Conservation (phyloP, 2,113 vertebrate genomes). For the Trematomus loennbergii region DNA sequence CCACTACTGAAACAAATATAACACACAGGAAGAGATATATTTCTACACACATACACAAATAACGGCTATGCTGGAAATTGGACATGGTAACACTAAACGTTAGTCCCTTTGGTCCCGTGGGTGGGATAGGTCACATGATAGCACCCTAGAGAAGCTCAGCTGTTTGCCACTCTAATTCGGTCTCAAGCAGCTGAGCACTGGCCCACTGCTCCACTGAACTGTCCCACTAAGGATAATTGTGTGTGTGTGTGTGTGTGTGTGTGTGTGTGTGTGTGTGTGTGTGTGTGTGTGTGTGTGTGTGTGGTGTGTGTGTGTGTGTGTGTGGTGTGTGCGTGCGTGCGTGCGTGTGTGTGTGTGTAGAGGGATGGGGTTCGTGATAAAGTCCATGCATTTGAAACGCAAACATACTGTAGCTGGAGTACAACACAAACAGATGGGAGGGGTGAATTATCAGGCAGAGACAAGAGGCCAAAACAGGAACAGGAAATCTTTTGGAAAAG, state of each 20-base stretch:
- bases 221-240: constrained; percentile 52
- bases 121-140: constrained; percentile 80
- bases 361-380: too few relatives aligned
- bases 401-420: neutral
- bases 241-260: constrained; percentile 27
- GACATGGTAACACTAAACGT: constrained; percentile 68
- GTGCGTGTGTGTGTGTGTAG: too few relatives aligned
- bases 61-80: constrained; percentile 48
- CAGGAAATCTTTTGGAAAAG: constrained; percentile 70
- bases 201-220: constrained; percentile 67
- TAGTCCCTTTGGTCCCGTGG: constrained; percentile 63
- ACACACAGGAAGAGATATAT: constrained; percentile 36
- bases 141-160: constrained; percentile 79
- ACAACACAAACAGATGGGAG: constrained; percentile 18
- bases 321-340: too few relatives aligned
- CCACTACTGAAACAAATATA: neutral
- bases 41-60: constrained; percentile 13
- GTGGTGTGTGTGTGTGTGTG: too few relatives aligned
- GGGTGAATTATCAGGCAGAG: constrained; percentile 33
- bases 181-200: constrained; percentile 79
- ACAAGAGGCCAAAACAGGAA: constrained; percentile 67
- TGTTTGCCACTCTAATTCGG: constrained; percentile 82
- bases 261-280: neutral
- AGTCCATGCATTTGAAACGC: too few relatives aligned
- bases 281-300: too few relatives aligned